These are phyloP conservation scores for Erythrocebus patas DNA, from an alignment of 2,113 vertebrate species.

Conservation along the genomic window DNA sequence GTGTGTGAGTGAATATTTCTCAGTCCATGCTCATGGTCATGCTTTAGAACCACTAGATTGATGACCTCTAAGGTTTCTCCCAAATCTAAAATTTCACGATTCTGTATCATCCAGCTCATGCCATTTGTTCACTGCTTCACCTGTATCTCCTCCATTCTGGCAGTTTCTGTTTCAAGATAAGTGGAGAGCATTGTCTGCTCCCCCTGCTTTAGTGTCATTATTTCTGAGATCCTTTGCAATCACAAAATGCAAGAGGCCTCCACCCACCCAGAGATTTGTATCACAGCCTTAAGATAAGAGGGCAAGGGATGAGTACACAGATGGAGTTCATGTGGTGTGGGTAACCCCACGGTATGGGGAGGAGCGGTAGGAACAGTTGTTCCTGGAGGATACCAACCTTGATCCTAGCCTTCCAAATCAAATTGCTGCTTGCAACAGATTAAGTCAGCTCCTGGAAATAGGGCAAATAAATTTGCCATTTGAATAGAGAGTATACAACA, in stretches of 20 bases:
- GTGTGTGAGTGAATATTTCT: not conserved
- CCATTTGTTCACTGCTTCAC: not conserved
- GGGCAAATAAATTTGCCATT: not conserved
- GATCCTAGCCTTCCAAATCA: not conserved
- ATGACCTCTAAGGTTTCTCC: not conserved
- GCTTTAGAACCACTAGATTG: not conserved
- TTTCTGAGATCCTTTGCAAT: not conserved
- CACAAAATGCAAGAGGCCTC: not conserved
- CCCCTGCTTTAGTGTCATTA: not conserved
- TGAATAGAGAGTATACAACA: not conserved
- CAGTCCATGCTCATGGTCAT: not conserved
- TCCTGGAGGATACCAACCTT: not conserved
- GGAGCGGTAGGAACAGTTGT: not conserved
- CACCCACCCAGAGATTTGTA: not conserved
- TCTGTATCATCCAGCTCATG: not conserved
- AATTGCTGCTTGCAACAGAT: not conserved
- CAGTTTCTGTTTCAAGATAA: not conserved
- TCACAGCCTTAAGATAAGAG: not conserved
- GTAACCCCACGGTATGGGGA: fast-evolving
- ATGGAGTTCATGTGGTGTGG: not conserved
- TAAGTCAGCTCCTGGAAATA: not conserved
- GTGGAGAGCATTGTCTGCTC: not conserved
- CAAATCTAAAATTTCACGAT: not conserved
- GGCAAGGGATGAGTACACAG: not conserved
- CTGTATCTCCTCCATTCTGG: not conserved